A percentile compares a stretch with the other conserved stretches of the same genome.
These are phyloP conservation scores for Lynx canadensis DNA, from an alignment of 2,113 vertebrate species.

Conservation along the genomic window DNA sequence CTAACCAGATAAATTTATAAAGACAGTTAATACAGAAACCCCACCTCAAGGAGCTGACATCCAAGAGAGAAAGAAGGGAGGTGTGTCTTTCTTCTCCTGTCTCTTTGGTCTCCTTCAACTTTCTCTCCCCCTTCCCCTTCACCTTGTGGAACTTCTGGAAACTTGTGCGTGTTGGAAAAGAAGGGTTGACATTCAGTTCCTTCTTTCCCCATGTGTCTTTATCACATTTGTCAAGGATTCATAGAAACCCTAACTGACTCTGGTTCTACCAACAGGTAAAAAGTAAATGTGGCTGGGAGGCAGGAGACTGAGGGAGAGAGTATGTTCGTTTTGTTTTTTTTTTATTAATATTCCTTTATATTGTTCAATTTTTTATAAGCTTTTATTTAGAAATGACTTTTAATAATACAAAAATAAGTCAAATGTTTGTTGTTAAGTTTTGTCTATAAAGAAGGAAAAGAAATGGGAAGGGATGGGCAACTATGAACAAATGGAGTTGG, in stretches of 20 bases:
- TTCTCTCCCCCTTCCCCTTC: background rate
- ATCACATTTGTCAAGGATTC: background rate
- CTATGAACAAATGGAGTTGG: slow-evolving; percentile 18
- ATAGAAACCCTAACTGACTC: background rate
- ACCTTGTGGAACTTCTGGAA: background rate
- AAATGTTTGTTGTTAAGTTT: background rate
- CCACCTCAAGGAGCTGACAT: background rate
- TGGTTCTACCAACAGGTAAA: background rate
- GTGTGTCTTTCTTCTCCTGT: background rate
- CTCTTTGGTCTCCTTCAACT: background rate
- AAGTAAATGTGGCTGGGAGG: background rate
- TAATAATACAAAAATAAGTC: slow-evolving; percentile 41
- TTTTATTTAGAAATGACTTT: slow-evolving; percentile 25
- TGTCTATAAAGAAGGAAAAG: slow-evolving; percentile 32
- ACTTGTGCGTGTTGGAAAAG: background rate
- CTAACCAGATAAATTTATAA: background rate
- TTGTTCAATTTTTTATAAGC: background rate
- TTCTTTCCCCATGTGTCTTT: slow-evolving; percentile 11
- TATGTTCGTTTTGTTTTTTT: background rate
- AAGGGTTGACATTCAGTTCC: background rate
- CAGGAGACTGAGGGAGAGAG: background rate
- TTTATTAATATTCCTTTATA: background rate
- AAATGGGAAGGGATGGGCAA: slow-evolving; percentile 15
- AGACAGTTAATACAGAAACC: background rate
- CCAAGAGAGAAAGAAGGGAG: background rate